Evolutionary conservation across 2,888 invertebrate species (phyloP).

Genomic region (Priocnemis perturbator): DNA sequence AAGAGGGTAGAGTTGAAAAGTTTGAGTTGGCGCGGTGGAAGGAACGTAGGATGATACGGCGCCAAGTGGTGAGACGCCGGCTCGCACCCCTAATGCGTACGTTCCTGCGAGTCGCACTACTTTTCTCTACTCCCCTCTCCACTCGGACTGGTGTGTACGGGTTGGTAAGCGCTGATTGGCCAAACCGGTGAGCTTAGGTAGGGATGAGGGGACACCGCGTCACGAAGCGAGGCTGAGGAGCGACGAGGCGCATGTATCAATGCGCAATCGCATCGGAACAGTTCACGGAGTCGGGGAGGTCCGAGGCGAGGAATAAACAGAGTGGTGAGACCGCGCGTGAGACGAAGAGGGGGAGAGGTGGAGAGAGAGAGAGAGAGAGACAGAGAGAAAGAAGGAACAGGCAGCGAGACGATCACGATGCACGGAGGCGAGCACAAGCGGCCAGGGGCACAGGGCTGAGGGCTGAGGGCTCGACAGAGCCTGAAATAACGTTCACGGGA

Average conservation of each 20-base stretch:
- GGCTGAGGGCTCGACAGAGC: conserved; percentile 69
- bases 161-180: conserved; percentile 55
- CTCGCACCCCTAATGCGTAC: conserved; percentile 27
- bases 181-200: conserved; percentile 24
- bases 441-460: conserved; percentile 73
- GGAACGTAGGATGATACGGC: no score
- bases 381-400: conserved; percentile 30
- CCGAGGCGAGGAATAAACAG: conserved; percentile 69
- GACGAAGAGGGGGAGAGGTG: conserved; percentile 23
- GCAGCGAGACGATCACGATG: conserved; percentile 68
- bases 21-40: no score
- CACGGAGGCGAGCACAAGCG: conserved; percentile 70
- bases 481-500: conserved; percentile 61
- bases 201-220: conserved; percentile 53
- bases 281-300: conserved; percentile 65
- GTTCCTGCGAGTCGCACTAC: conserved; percentile 56
- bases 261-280: conserved; percentile 73
- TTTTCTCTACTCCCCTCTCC: conserved; percentile 52
- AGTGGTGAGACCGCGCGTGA: conserved; percentile 60
- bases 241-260: conserved; percentile 65
- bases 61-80: neutral
- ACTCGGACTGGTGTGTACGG: conserved; percentile 49
- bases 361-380: conserved; percentile 39
- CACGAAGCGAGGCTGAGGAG: conserved; percentile 62
- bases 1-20: no score